A percentile compares a stretch with the other conserved stretches of the same genome.
Evolutionary conservation across 1,140 invertebrate genomes (phyloP).

Genomic region (Dysdera silvatica): DNA sequence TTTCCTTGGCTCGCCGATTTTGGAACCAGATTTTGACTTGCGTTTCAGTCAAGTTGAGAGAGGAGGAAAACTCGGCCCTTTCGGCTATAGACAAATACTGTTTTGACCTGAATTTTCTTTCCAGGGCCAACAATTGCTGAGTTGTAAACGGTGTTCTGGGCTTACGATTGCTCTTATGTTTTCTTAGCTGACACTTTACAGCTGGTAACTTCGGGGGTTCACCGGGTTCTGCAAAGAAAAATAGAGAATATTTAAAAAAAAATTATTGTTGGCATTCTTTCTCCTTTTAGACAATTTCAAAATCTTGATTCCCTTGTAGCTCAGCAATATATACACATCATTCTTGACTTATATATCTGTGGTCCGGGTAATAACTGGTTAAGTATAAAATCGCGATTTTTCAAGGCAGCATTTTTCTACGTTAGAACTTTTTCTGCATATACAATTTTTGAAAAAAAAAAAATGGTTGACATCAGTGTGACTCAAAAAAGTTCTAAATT

Average conservation of each 20-base stretch:
- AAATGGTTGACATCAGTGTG: too few relatives aligned
- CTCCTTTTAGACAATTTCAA: too few relatives aligned
- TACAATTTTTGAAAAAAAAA: too few relatives aligned
- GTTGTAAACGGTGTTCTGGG: constrained; percentile 96
- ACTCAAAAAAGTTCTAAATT: too few relatives aligned
- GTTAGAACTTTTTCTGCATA: too few relatives aligned
- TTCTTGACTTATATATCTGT: too few relatives aligned
- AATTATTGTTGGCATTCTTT: too few relatives aligned
- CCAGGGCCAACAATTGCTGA: constrained; percentile 84
- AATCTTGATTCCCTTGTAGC: too few relatives aligned
- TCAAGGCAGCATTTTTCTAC: too few relatives aligned
- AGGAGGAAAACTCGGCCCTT: constrained; percentile 88
- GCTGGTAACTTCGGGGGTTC: constrained; percentile 42
- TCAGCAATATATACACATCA: too few relatives aligned
- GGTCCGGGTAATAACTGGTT: too few relatives aligned
- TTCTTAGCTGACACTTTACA: constrained; percentile 81
- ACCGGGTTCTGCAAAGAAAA: constrained; percentile 20
- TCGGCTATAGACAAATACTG: constrained; percentile 95
- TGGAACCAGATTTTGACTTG: constrained; percentile 50
- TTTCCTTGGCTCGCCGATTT: constrained; percentile 52
- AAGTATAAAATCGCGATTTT: too few relatives aligned
- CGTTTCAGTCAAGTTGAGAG: constrained; percentile 87
- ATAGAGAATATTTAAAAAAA: not conserved
- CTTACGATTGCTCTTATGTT: constrained; percentile 94
- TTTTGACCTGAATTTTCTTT: constrained; percentile 93